Base-by-base conservation (phyloP, 2,888 invertebrate genomes). In the Dryobotodes eremita region DNA sequence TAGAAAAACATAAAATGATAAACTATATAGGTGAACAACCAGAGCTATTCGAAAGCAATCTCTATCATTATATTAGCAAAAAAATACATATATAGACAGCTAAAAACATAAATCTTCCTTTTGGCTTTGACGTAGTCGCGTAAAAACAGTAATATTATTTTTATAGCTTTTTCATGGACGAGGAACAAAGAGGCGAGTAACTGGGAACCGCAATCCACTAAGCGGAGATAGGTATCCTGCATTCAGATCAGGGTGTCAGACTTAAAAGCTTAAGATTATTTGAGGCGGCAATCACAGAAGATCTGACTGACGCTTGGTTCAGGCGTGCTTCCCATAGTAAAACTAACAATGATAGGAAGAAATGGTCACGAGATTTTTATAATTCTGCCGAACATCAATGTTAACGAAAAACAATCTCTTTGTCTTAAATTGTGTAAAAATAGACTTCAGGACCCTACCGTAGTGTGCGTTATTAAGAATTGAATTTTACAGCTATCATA, bases 191-290 rank as follows among this genome's bases (percentile, higher is more conserved):
- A 31, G n/a, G 17, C 5, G 13, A 53, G 23, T 62, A 8, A 13
- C 64, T n/a, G 13, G 50, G n/a, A 15, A 77, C 31, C 17, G 13
- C 13, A 50, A 69, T 20, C 5, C n/a, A 8, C 20, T 71, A 31
- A 50, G 15, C 8, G 23, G 42, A 53, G 20, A 55, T 64, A 2
- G 13, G 57, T 48, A 62, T 48, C 15, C 10, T 20, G 53, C 2
- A 17, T 48, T 81, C 3, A 82, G 23, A 82, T 78, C 55, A 50
- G 42, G 48, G 42, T 15, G 26, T n/a, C 2, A 42, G 26, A 64
- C 11, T 57, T 42, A 20, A 46, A 72, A 64, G 48, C 36, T 55
- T 31, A 10, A n/a, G 10, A 46, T 55, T 46, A 13, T 53, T 10
- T 1, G 26, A 61, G 7, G 20, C 1, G 8, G 1, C 10, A 11